phyloP scores from a whole-genome alignment of 2,888 invertebrate genomes.

The Cynaeus angustus region DNA sequence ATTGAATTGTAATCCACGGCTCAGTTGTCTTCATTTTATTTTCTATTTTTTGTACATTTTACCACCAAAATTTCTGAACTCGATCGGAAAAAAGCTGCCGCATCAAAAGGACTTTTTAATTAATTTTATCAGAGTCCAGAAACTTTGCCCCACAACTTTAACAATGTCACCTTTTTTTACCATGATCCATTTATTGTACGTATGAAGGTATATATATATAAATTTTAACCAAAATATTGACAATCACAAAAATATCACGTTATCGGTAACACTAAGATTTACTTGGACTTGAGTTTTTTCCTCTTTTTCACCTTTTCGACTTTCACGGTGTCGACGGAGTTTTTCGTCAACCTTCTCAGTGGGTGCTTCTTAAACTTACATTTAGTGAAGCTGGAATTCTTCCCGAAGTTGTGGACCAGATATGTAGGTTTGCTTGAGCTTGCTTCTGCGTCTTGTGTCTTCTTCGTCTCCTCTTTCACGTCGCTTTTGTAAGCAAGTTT shows the following conservation, averaged over 20 bases:
- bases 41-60: too few species aligned
- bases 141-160: neutral
- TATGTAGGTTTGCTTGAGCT: conserved; percentile 64
- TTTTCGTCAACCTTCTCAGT: conserved; percentile 63
- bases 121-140: too few species aligned
- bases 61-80: too few species aligned
- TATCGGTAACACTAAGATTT: conserved; percentile 36
- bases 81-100: too few species aligned
- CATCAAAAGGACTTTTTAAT: too few species aligned
- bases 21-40: too few species aligned
- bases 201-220: conserved; percentile 1
- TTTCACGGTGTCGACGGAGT: conserved; percentile 61
- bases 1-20: too few species aligned
- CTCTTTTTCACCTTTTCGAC: conserved; percentile 67
- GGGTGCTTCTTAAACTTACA: conserved; percentile 64
- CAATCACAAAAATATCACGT: conserved; percentile 61
- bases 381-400: conserved; percentile 60
- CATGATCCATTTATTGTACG: neutral
- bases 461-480: conserved; percentile 46
- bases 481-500: conserved; percentile 44
- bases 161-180: neutral
- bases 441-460: conserved; percentile 62
- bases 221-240: conserved; percentile 29
- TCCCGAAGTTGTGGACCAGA: conserved; percentile 67
- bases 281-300: conserved; percentile 65